Conservation (phyloP, 1,140 invertebrate species). For the Conus ventricosus region DNA sequence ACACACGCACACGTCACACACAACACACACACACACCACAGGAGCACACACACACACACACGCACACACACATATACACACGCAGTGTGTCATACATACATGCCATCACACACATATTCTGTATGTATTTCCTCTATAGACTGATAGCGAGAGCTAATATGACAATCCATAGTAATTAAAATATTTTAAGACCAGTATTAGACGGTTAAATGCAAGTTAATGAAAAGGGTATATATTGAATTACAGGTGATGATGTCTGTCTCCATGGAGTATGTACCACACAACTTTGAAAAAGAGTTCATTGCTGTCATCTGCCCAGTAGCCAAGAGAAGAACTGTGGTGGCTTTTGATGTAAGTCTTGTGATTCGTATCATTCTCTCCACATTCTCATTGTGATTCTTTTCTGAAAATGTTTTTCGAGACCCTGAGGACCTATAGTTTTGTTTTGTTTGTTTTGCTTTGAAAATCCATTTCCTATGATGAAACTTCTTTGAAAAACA, state of each 20-base stretch:
- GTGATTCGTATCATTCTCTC: neutral
- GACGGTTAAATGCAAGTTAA: neutral
- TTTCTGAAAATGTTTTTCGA: neutral
- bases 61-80: neutral
- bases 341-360: constrained; percentile 19
- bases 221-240: neutral
- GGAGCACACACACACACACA: neutral
- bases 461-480: neutral
- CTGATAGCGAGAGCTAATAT: neutral
- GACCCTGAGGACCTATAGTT: neutral
- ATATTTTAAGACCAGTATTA: neutral
- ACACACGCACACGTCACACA: neutral
- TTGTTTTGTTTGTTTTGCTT: no score
- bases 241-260: constrained; percentile 35
- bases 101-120: neutral
- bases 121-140: neutral
- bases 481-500: no score
- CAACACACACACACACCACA: neutral
- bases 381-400: neutral
- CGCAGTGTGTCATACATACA: neutral
- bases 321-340: constrained; percentile 23
- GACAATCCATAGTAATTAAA: neutral
- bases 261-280: constrained; percentile 4
- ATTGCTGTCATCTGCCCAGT: constrained; percentile 31
- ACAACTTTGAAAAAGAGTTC: constrained; percentile 13